A percentile compares a stretch with the other conserved stretches of the same genome.
Conservation (phyloP, 2,888 invertebrate genomes). For the Pterostichus niger region DNA sequence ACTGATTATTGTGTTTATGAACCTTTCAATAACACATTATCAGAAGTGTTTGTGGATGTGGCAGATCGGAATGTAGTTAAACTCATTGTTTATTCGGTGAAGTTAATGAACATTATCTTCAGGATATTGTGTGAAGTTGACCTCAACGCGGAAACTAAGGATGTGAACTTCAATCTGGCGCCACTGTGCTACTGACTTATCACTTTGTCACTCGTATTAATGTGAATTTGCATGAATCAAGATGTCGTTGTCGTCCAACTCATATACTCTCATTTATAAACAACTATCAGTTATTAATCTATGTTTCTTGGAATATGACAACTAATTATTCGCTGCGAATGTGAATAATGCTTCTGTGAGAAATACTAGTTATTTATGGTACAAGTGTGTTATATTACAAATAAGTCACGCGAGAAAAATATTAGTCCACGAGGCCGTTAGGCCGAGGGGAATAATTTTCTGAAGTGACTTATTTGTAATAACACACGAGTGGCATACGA, state of each 20-base stretch:
- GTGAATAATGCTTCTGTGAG: no score
- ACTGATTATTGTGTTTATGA: background rate
- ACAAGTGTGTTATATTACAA: no score
- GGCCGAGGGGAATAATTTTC: no score
- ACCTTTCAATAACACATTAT: background rate
- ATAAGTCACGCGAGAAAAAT: no score
- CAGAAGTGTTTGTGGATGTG: background rate
- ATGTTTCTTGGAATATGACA: no score
- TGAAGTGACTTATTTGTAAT: no score
- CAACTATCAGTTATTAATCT: background rate
- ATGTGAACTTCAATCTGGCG: conserved; percentile 31
- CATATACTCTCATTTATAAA: background rate
- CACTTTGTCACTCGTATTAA: background rate
- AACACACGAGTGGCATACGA: no score
- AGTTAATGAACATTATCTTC: background rate
- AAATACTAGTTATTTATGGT: no score
- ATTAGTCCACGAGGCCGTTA: no score
- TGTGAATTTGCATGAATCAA: background rate
- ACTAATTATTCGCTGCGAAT: no score
- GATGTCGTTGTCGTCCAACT: background rate
- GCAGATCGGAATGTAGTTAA: conserved; percentile 28
- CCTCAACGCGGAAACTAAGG: conserved; percentile 19
- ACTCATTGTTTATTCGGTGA: conserved; percentile 28
- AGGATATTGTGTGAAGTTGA: background rate
- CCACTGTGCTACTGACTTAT: conserved; percentile 10